Evolutionary conservation across 2,113 vertebrate genomes (phyloP).

Genomic region (Scomber japonicus): DNA sequence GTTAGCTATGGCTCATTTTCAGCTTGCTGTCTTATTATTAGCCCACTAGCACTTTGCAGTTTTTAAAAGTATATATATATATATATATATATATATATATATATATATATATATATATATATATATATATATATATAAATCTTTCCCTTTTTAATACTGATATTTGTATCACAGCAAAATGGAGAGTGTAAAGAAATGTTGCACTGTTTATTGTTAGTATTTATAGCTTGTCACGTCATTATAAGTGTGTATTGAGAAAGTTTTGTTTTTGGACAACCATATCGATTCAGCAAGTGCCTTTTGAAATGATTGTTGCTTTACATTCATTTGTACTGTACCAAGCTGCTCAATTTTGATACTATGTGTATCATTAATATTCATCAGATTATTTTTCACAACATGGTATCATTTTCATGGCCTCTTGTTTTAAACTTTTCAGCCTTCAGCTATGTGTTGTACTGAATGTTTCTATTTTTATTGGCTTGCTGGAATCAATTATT

Average conservation of each 20-base stretch:
- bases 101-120: too few relatives aligned
- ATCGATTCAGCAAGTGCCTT: slow-evolving; percentile 73
- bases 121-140: background rate
- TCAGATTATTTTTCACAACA: slow-evolving; percentile 26
- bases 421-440: slow-evolving; percentile 19
- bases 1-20: background rate
- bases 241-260: background rate
- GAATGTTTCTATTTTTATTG: slow-evolving; percentile 1
- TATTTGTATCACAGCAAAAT: background rate
- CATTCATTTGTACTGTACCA: slow-evolving; percentile 15
- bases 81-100: too few relatives aligned
- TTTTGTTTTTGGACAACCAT: slow-evolving; percentile 1
- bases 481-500: slow-evolving; percentile 31
- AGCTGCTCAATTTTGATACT: slow-evolving; percentile 44
- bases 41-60: background rate
- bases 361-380: slow-evolving; percentile 10
- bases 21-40: background rate
- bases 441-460: background rate
- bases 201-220: slow-evolving; percentile 32
- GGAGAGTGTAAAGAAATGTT: slow-evolving; percentile 10
- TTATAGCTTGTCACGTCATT: background rate
- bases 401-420: background rate
- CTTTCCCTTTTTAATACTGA: slow-evolving; percentile 16
- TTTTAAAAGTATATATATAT: background rate
- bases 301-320: slow-evolving; percentile 44